These are phyloP conservation scores for Deroptyus accipitrinus DNA, from an alignment of 2,113 vertebrate species.

Conservation along the genomic window DNA sequence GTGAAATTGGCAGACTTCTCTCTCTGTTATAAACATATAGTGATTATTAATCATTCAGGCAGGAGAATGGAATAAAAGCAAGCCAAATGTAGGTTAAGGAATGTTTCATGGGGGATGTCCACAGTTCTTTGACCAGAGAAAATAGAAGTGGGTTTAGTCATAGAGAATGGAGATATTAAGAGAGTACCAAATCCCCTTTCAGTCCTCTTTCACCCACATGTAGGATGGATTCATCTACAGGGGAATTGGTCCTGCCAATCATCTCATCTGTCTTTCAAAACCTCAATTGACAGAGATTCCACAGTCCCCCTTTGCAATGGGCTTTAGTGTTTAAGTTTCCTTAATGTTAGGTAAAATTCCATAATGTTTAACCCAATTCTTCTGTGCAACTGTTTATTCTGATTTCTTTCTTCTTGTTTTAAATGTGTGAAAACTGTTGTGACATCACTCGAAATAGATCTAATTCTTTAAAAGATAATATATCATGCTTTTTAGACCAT, in stretches of 20 bases:
- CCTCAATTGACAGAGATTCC: not conserved
- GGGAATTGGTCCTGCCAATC: not conserved
- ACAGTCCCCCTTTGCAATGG: not conserved
- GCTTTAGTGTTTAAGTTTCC: not conserved
- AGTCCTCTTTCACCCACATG: not conserved
- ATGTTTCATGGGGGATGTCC: not conserved
- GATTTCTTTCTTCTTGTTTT: not conserved
- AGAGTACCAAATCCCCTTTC: not conserved
- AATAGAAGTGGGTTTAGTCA: not conserved
- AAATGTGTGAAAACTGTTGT: not conserved
- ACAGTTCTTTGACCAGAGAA: not conserved
- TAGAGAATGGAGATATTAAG: not conserved
- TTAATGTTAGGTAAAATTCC: not conserved
- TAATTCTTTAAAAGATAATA: not conserved
- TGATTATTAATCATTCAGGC: not conserved
- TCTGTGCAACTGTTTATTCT: not conserved
- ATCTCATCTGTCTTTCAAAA: not conserved
- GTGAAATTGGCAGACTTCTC: not conserved
- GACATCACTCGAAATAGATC: not conserved
- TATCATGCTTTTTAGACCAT: not conserved
- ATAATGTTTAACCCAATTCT: not conserved
- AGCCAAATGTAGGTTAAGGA: not conserved
- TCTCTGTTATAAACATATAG: not conserved
- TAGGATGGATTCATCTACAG: not conserved
- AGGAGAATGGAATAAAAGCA: not conserved